Evolutionary conservation across 1,140 invertebrate species (phyloP).

Genomic region (Bursaphelenchus mucronatus): DNA sequence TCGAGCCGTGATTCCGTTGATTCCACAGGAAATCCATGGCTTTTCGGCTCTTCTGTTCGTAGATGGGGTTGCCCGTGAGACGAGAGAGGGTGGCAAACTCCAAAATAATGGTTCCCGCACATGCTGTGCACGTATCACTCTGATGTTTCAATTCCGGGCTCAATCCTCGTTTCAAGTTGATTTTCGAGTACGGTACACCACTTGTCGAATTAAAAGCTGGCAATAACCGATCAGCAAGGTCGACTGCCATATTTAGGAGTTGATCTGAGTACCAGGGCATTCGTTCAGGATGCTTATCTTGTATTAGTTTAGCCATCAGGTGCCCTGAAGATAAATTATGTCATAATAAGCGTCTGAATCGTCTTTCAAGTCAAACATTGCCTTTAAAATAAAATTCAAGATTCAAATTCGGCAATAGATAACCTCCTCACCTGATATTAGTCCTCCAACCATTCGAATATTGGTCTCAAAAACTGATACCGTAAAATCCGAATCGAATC

Average conservation of each 20-base stretch:
- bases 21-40: constrained; percentile 96
- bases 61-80: constrained; percentile 82
- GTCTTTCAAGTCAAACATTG: constrained; percentile 2
- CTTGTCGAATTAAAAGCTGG: constrained; percentile 96
- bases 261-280: constrained; percentile 88
- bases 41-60: constrained; percentile 85
- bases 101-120: constrained; percentile 91
- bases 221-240: constrained; percentile 81
- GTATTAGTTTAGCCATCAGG: constrained; percentile 77
- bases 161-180: constrained; percentile 84
- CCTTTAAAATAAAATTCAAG: constrained; percentile 12
- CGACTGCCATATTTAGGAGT: constrained; percentile 80
- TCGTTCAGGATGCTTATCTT: constrained; percentile 69
- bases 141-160: constrained; percentile 73
- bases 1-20: constrained; percentile 78
- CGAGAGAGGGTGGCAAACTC: constrained; percentile 92
- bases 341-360: constrained; percentile 1
- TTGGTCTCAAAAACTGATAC: constrained; percentile 98
- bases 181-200: constrained; percentile 89
- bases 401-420: constrained; percentile 8
- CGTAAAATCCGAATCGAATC: constrained; percentile 86
- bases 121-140: constrained; percentile 78
- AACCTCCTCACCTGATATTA: constrained; percentile 45
- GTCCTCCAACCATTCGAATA: constrained; percentile 86
- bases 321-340: constrained; percentile 69